These are phyloP conservation scores for Mythimna albipuncta DNA, from an alignment of 2,888 invertebrate species.

Conservation along the genomic window DNA sequence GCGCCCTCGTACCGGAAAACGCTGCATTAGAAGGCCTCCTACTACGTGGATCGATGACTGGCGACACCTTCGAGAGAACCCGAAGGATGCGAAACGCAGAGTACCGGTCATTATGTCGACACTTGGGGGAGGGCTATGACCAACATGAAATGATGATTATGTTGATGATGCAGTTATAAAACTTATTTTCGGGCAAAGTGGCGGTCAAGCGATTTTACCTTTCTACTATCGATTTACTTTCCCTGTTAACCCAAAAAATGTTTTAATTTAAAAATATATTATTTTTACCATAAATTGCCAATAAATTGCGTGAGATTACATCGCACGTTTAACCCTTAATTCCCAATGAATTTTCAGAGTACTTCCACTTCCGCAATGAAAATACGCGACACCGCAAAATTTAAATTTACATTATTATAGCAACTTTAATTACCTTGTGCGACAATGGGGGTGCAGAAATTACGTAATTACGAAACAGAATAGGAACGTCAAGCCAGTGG, in stretches of 20 bases:
- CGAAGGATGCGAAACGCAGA: too few species aligned
- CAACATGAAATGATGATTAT: too few species aligned
- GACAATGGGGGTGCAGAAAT: slow-evolving; percentile 50
- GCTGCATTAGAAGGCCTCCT: too few species aligned
- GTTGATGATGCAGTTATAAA: too few species aligned
- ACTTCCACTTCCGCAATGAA: slow-evolving; percentile 14
- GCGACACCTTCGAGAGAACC: too few species aligned
- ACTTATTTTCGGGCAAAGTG: too few species aligned
- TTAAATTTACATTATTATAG: slow-evolving; percentile 45
- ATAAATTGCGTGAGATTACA: slow-evolving; percentile 33
- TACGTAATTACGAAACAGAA: slow-evolving; percentile 41
- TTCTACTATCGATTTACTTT: not conserved
- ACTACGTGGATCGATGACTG: too few species aligned
- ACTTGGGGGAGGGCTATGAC: too few species aligned
- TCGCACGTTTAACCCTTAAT: slow-evolving; percentile 33
- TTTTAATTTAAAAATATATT: not conserved
- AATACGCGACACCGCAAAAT: slow-evolving; percentile 40
- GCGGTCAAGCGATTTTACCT: too few species aligned
- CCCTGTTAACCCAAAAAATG: not conserved
- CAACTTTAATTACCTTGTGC: slow-evolving; percentile 50
- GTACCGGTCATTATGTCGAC: too few species aligned
- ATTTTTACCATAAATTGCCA: slow-evolving; percentile 28
- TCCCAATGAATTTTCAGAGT: slow-evolving; percentile 36
- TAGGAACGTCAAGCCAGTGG: slow-evolving; percentile 10
- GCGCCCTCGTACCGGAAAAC: too few species aligned